These are phyloP conservation scores for Meta bourneti DNA, from an alignment of 2,888 invertebrate species.

Conservation along the genomic window DNA sequence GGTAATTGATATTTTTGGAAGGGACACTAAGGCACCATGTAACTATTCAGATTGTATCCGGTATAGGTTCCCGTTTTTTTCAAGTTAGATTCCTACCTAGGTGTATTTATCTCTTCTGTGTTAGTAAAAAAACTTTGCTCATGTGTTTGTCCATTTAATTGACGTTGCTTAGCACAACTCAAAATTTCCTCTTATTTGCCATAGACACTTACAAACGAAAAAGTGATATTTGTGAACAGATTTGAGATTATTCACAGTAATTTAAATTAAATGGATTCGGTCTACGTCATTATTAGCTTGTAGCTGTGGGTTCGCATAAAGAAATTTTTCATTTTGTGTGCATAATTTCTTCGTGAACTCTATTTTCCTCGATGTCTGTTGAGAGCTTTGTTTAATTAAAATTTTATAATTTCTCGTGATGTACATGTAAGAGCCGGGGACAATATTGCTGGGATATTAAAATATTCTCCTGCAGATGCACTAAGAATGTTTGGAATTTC, in stretches of 20 bases:
- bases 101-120: no score
- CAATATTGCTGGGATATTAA: neutral
- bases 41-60: no score
- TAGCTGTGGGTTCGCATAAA: neutral
- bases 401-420: neutral
- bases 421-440: neutral
- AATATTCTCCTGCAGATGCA: neutral
- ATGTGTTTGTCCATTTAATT: no score
- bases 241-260: conserved; percentile 15
- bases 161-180: no score
- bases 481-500: no score
- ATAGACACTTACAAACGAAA: conserved; percentile 2
- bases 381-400: conserved; percentile 14
- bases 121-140: no score
- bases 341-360: neutral
- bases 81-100: no score
- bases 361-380: neutral
- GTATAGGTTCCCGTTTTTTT: no score
- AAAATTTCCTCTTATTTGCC: conserved; percentile 11
- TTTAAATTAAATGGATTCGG: conserved; percentile 4
- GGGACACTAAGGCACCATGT: no score
- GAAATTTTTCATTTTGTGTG: neutral
- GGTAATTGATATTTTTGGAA: no score
- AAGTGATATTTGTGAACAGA: neutral
- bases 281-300: neutral